phyloP scores from a whole-genome alignment of 2,888 invertebrate genomes.

The Pemphredon lugubris region DNA sequence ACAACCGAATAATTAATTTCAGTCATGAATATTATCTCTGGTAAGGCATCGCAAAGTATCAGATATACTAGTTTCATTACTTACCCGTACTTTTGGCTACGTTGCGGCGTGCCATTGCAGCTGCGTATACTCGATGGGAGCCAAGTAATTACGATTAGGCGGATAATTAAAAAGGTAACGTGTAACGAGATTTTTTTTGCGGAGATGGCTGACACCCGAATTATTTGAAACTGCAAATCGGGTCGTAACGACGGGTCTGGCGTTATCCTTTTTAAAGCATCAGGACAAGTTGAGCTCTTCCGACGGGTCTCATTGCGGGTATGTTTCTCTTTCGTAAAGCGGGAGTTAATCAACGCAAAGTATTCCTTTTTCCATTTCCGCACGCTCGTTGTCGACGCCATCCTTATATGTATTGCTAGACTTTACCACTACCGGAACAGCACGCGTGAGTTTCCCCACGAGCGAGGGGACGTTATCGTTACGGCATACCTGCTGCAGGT shows the following conservation, averaged over 20 bases:
- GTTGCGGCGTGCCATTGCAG: too few relatives aligned
- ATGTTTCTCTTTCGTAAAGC: slow-evolving; percentile 26
- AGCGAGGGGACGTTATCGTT: slow-evolving; percentile 26
- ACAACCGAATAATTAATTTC: too few relatives aligned
- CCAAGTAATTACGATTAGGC: neutral
- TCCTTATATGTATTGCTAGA: slow-evolving; percentile 7
- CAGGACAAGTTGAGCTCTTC: neutral
- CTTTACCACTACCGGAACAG: slow-evolving; percentile 29
- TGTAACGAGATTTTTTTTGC: neutral
- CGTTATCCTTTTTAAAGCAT: neutral
- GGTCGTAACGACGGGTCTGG: neutral
- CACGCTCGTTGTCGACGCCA: neutral
- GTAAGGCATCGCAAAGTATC: too few relatives aligned
- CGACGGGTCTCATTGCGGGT: slow-evolving; percentile 34
- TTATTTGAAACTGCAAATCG: neutral
- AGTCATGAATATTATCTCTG: too few relatives aligned
- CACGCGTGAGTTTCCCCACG: slow-evolving; percentile 16
- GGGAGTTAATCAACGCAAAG: slow-evolving; percentile 46
- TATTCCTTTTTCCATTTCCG: slow-evolving; percentile 11
- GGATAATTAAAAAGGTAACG: neutral
- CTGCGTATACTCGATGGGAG: too few relatives aligned
- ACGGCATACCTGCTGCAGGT: slow-evolving; percentile 22
- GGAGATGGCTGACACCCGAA: neutral
- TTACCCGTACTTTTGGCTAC: too few relatives aligned
- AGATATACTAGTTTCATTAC: too few relatives aligned